Conservation (phyloP, 2,888 invertebrate genomes). For the Arrhopalites spinosus region DNA sequence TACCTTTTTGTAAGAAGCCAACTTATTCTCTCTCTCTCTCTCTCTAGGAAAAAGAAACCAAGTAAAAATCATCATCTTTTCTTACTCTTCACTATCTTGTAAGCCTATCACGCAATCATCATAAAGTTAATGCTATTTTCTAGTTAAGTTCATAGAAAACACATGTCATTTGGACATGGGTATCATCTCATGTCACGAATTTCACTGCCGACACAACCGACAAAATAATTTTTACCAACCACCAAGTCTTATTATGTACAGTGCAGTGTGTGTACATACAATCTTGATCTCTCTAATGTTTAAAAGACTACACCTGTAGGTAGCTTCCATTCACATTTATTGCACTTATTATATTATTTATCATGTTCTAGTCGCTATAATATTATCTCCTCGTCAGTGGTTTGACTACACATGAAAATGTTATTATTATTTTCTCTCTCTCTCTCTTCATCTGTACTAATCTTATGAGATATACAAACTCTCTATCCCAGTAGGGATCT, state of each 20-base stretch:
- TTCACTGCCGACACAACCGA: constrained; percentile 12
- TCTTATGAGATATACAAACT: no score
- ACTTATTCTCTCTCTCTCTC: constrained; percentile 8
- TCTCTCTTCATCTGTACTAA: no score
- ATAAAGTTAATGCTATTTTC: constrained; percentile 38
- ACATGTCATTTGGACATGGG: constrained; percentile 38
- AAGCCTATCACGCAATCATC: constrained; percentile 42
- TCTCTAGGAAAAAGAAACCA: background rate
- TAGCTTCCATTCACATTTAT: no score
- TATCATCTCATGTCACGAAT: constrained; percentile 27
- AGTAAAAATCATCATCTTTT: background rate
- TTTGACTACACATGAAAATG: no score
- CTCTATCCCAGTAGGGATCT: no score
- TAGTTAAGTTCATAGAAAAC: constrained; percentile 37
- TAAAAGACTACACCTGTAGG: no score
- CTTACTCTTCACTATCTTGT: background rate
- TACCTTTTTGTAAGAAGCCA: constrained; percentile 17
- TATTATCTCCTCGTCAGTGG: no score
- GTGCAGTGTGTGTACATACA: background rate
- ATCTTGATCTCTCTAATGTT: background rate
- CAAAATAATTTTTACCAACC: constrained; percentile 2
- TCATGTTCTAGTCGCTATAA: no score
- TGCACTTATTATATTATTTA: no score
- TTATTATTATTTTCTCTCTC: no score
- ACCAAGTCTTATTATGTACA: background rate